Conservation (phyloP, 1,140 invertebrate genomes). For the Aphis gossypii region DNA sequence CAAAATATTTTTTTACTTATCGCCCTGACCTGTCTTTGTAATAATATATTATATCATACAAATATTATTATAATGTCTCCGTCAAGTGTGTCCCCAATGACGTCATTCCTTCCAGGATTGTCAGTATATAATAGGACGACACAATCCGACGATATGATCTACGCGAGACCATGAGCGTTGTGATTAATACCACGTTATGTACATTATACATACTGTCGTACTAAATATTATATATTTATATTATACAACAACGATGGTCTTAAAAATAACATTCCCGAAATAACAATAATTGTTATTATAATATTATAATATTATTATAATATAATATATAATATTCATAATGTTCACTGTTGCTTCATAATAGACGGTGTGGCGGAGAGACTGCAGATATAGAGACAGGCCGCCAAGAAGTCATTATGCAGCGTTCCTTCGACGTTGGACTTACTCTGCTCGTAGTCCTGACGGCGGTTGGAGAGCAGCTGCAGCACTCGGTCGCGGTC, state of each 20-base stretch:
- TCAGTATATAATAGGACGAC: background rate
- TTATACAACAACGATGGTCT: too few species aligned
- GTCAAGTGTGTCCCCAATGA: background rate
- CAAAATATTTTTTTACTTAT: constrained; percentile 5
- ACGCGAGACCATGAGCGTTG: background rate
- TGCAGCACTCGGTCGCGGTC: background rate
- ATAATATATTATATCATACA: background rate
- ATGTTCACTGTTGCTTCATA: too few species aligned
- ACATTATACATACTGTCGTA: too few species aligned
- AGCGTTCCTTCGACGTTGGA: background rate
- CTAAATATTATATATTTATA: too few species aligned
- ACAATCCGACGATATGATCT: background rate
- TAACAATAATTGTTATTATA: too few species aligned
- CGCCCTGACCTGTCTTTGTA: background rate
- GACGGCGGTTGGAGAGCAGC: background rate
- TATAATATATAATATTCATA: too few species aligned
- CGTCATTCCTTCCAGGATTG: background rate
- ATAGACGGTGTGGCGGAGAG: too few species aligned
- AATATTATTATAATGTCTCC: background rate
- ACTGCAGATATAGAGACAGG: too few species aligned
- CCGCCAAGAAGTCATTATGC: background rate
- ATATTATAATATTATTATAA: too few species aligned
- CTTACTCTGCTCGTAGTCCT: background rate
- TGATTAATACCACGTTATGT: too few species aligned
- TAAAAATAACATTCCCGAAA: too few species aligned